Evolutionary conservation across 1,140 invertebrate genomes (phyloP), one percentile per base, ranked within the genome.

Genomic region (Pseudomyrmex cubaensis): DNA sequence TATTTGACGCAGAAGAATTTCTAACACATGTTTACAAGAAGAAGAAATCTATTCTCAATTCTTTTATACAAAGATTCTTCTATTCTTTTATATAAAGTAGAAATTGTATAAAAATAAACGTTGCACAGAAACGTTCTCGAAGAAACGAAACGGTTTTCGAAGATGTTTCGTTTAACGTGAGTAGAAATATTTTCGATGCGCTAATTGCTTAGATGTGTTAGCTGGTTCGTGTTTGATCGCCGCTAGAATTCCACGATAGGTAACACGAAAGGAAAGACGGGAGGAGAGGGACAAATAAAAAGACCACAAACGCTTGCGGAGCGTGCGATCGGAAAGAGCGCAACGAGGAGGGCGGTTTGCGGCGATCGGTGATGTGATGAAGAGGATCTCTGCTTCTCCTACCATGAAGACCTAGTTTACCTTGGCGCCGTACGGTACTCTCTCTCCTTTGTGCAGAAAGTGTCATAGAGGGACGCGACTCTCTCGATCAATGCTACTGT

Each of bases 401-500:
- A 69, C 82, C 82, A 76, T 78, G 82, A 78, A 87, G 85, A 76
- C 64, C 64, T 59, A 86, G 85, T 86, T 83, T 82, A 86, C 72
- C 52, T 82, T 80, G 78, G 72, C 64, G 46, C 57, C 54, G 44
- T 70, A 15, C 52, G 48, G 64, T 83, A 66, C 74, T 57, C 85
- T 57, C 85, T 83, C 85, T 83, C 64, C 17, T 22, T 86, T 75
- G 84, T 56, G 62, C 74, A 74, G 63, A 66, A 61, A 73, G 69
- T 87, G 83, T 87, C 82, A 80, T 82, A 67, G 56, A 74, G 50
- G 12, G 50, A 35, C 35, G 35, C 61, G 72, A 46, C 64, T 25
- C 63, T 61, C 78, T 73, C 85, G 86, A 88, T 88, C 85, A 87
- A 87, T 88, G 85, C 74, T 77, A 84, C 73, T 72, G 63, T 83